Evolutionary conservation across 1,140 invertebrate genomes (phyloP).

Genomic region (Maniola jurtina): DNA sequence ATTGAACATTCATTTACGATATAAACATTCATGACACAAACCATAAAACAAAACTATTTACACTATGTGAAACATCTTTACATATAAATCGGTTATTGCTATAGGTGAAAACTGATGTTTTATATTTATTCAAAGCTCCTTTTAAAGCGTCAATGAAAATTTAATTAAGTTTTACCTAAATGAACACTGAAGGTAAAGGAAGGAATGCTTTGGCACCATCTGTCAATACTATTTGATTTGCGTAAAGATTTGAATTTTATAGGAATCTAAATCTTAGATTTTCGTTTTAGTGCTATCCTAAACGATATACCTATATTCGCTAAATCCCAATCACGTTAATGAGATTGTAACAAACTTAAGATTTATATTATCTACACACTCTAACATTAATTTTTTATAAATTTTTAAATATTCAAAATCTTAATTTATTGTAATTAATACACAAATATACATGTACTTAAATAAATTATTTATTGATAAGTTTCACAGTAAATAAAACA

Average conservation of each 20-base stretch:
- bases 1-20: constrained; percentile 47
- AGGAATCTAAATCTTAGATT: constrained; percentile 30
- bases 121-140: constrained; percentile 20
- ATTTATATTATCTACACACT: constrained; percentile 8
- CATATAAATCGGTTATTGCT: constrained; percentile 31
- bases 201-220: constrained; percentile 44
- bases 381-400: background rate
- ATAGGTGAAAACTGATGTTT: constrained; percentile 21
- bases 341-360: constrained; percentile 18
- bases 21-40: constrained; percentile 46
- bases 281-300: constrained; percentile 35
- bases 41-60: constrained; percentile 50
- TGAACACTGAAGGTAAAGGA: constrained; percentile 41
- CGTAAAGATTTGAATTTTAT: constrained; percentile 24
- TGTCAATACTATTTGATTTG: constrained; percentile 34
- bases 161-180: constrained; percentile 27
- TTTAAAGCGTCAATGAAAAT: constrained; percentile 25
- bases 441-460: too few species aligned
- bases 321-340: constrained; percentile 27
- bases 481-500: background rate
- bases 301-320: constrained; percentile 31
- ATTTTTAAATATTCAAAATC: too few species aligned
- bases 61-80: constrained; percentile 41
- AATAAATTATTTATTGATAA: too few species aligned
- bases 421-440: too few species aligned